Evolutionary conservation across 2,113 vertebrate genomes (phyloP).

Genomic region (Haplotaxodon microlepis): DNA sequence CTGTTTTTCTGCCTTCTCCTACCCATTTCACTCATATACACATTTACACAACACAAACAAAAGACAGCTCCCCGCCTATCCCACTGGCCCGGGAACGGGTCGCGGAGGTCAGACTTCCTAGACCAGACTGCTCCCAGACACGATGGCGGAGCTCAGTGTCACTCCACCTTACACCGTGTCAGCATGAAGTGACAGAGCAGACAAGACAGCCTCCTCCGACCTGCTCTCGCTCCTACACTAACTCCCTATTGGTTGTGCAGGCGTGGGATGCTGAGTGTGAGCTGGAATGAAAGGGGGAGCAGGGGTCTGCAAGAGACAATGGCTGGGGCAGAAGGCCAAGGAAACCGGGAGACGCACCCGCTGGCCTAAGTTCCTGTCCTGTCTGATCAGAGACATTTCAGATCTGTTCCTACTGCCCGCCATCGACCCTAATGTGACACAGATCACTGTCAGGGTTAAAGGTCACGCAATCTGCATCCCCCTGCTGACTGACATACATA

Average conservation of each 20-base stretch:
- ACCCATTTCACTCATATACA: slow-evolving; percentile 2
- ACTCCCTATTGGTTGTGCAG: slow-evolving; percentile 42
- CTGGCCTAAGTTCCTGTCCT: slow-evolving; percentile 37
- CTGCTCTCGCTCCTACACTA: slow-evolving; percentile 13
- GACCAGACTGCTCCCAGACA: slow-evolving; percentile 54
- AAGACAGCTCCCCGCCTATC: slow-evolving; percentile 18
- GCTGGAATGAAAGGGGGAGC: slow-evolving; percentile 37
- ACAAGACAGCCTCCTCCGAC: slow-evolving; percentile 4
- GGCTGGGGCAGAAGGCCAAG: slow-evolving; percentile 43
- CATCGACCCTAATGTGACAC: slow-evolving; percentile 20
- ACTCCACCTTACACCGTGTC: slow-evolving; percentile 63
- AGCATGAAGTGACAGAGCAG: slow-evolving; percentile 63
- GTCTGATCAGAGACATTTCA: slow-evolving; percentile 51
- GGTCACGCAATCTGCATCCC: slow-evolving; percentile 19
- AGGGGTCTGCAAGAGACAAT: slow-evolving; percentile 44
- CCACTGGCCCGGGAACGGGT: slow-evolving; percentile 29
- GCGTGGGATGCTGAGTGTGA: slow-evolving; percentile 47
- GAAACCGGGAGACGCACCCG: slow-evolving; percentile 16
- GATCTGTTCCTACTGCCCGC: slow-evolving; percentile 46
- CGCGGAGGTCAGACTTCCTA: slow-evolving; percentile 35
- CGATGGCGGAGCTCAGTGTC: slow-evolving; percentile 57
- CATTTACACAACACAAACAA: slow-evolving; percentile 44
- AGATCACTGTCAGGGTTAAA: slow-evolving; percentile 39
- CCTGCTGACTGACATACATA: neutral
- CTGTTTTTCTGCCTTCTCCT: neutral